A percentile compares a stretch with the other conserved stretches of the same genome.
phyloP scores from a whole-genome alignment of 2,113 vertebrate species.

The Ellobius talpinus region DNA sequence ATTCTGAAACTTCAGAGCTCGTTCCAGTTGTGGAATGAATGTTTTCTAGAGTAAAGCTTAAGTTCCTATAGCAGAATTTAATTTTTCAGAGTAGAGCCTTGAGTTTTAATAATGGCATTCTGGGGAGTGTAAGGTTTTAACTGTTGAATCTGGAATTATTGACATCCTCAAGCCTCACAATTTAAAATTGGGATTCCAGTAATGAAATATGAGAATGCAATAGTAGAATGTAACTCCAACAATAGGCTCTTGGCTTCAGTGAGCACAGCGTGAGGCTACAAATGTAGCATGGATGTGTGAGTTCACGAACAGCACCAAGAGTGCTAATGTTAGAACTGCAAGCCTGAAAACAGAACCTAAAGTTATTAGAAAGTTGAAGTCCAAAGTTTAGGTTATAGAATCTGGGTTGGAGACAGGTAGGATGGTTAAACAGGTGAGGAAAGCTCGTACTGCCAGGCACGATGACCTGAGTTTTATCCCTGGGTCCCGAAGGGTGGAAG shows the following conservation, averaged over 20 bases:
- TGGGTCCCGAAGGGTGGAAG: background rate
- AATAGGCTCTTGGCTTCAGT: slow-evolving; percentile 12
- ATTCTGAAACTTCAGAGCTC: background rate
- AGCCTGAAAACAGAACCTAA: background rate
- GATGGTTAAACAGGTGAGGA: too few species aligned
- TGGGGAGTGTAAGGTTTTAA: background rate
- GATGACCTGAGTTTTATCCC: background rate
- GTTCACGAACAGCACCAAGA: slow-evolving; percentile 9
- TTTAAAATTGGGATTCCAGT: background rate
- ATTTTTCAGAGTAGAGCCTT: slow-evolving; percentile 15
- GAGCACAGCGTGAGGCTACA: background rate
- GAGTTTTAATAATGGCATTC: slow-evolving; percentile 16
- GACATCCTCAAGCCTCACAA: background rate
- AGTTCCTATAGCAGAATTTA: background rate
- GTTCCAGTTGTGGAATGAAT: background rate
- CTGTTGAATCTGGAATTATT: background rate
- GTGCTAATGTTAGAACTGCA: background rate
- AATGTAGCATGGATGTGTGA: background rate
- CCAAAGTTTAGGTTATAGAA: background rate
- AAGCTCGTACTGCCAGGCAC: background rate
- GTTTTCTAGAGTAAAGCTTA: slow-evolving; percentile 4
- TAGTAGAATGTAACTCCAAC: background rate
- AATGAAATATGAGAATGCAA: slow-evolving; percentile 1
- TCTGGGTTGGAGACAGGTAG: background rate
- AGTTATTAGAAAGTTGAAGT: slow-evolving; percentile 37